Evolutionary conservation across 2,888 invertebrate species (phyloP).

Genomic region (Rhogogaster chlorosoma): DNA sequence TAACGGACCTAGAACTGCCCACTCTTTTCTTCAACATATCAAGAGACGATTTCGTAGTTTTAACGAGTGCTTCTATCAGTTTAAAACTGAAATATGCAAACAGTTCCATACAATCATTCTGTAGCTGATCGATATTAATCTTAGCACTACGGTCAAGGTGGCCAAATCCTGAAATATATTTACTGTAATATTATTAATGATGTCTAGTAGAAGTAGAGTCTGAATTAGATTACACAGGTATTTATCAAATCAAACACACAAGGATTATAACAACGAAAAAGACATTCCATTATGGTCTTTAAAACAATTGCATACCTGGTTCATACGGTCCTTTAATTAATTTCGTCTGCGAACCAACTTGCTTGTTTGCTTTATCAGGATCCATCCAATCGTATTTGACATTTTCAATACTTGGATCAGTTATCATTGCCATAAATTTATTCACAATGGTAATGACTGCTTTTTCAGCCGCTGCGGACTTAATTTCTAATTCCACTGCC

Average conservation of each 20-base stretch:
- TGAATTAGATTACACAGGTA: neutral
- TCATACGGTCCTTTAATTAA: slow-evolving; percentile 78
- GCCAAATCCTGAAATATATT: slow-evolving; percentile 79
- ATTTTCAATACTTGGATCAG: slow-evolving; percentile 80
- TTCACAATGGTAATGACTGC: slow-evolving; percentile 89
- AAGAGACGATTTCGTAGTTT: slow-evolving; percentile 86
- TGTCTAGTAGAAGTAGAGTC: neutral
- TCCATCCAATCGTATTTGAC: slow-evolving; percentile 84
- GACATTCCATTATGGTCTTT: slow-evolving; percentile 17
- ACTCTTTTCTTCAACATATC: slow-evolving; percentile 85
- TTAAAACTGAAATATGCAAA: slow-evolving; percentile 90
- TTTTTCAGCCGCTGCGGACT: slow-evolving; percentile 85
- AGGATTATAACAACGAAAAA: neutral
- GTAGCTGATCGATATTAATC: slow-evolving; percentile 81
- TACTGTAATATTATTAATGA: neutral
- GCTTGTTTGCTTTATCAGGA: slow-evolving; percentile 81
- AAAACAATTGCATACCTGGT: slow-evolving; percentile 77
- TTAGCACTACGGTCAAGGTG: slow-evolving; percentile 83
- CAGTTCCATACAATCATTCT: slow-evolving; percentile 89
- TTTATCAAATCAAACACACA: neutral
- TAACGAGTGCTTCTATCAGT: slow-evolving; percentile 86
- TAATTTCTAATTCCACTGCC: slow-evolving; percentile 80
- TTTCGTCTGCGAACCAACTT: slow-evolving; percentile 81
- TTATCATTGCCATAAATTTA: slow-evolving; percentile 85
- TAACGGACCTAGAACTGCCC: slow-evolving; percentile 65